A percentile compares a stretch with the other conserved stretches of the same genome.
These are phyloP conservation scores for Drosophila mettleri DNA, from an alignment of 2,888 invertebrate genomes.

Conservation along the genomic window DNA sequence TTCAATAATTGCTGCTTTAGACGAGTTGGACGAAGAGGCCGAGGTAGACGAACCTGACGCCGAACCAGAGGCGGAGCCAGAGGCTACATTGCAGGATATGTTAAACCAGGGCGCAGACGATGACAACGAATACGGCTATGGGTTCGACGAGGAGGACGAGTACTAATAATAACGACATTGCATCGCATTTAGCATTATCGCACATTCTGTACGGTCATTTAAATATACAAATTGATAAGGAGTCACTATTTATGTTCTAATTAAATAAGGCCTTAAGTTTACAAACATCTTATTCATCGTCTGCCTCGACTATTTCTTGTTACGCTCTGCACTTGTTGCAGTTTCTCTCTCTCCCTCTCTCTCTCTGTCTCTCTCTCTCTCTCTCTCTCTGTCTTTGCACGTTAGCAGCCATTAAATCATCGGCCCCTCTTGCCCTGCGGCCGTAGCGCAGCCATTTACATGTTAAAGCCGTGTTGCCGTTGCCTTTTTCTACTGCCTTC, in stretches of 20 bases:
- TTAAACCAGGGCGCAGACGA: conserved; percentile 87
- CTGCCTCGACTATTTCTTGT: conserved; percentile 1
- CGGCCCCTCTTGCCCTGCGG: conserved; percentile 33
- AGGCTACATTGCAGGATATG: conserved; percentile 87
- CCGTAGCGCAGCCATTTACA: conserved; percentile 68
- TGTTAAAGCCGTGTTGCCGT: conserved; percentile 69
- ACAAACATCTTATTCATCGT: conserved; percentile 1
- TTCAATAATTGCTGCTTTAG: conserved; percentile 46
- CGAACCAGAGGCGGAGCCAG: conserved; percentile 83
- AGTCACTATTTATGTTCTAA: conserved; percentile 51
- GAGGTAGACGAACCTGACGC: conserved; percentile 68
- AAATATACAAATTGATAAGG: conserved; percentile 28
- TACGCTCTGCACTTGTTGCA: conserved; percentile 52
- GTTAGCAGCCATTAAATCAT: conserved; percentile 73
- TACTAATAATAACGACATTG: conserved; percentile 67
- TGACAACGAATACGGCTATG: conserved; percentile 89
- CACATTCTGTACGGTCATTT: conserved; percentile 21
- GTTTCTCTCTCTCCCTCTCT: conserved; percentile 7
- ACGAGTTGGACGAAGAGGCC: conserved; percentile 77
- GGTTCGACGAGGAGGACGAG: conserved; percentile 89
- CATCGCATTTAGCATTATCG: conserved; percentile 21
- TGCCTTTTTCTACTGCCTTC: conserved; percentile 15
- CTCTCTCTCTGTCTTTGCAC: conserved; percentile 32
- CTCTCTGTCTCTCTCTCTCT: conserved; percentile 12
- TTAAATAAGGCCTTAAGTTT: conserved; percentile 51